Conservation (phyloP, 2,797 vertebrate genomes). For the Cuculus canorus region DNA sequence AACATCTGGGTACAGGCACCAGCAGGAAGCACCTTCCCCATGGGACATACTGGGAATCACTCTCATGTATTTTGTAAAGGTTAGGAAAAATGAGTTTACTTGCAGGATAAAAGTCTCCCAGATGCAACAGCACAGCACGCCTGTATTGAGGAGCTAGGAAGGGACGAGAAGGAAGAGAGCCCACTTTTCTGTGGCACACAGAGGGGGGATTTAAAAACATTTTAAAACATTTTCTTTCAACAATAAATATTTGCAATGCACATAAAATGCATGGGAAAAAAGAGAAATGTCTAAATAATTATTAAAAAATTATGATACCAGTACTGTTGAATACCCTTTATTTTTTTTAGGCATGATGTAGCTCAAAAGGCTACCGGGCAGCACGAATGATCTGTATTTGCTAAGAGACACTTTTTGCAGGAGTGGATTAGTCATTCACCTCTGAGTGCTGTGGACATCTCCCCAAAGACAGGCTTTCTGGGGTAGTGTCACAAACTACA, state of each 20-base stretch:
- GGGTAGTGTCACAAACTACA: not conserved
- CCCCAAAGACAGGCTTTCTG: not conserved
- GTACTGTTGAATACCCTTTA: not conserved
- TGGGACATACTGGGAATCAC: not conserved
- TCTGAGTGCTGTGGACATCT: not conserved
- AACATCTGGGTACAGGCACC: not conserved
- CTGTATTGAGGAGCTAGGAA: not conserved
- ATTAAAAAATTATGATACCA: not conserved
- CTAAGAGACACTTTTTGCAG: not conserved
- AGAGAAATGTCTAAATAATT: not conserved
- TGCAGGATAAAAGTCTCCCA: not conserved
- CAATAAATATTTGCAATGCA: not conserved
- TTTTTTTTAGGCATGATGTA: not conserved
- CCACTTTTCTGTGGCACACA: not conserved
- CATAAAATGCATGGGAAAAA: not conserved
- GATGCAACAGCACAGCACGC: fast-evolving
- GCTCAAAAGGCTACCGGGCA: not conserved
- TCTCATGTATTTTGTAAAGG: not conserved
- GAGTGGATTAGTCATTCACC: not conserved
- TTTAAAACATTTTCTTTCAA: not conserved
- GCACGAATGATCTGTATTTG: not conserved
- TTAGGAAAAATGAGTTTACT: not conserved
- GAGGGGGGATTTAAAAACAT: not conserved
- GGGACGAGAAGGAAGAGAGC: not conserved
- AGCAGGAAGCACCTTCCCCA: not conserved